Percentiles rank a stretch among this genome's conserved stretches.
Conservation (phyloP, 2,888 invertebrate genomes). For the Drosophila recens region DNA sequence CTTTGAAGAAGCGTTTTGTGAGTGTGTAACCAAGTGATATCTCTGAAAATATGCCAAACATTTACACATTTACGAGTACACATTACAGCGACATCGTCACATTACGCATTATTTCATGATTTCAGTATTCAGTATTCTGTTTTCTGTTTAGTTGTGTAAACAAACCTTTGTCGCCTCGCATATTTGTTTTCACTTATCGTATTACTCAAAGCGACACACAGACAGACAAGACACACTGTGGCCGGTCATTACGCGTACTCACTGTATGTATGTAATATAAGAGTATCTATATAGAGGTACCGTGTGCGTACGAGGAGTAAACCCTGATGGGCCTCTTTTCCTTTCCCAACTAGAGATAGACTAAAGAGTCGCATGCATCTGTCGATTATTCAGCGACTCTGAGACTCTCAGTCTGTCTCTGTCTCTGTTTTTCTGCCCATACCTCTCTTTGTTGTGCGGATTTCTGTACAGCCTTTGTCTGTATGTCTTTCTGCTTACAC, state of each 20-base stretch:
- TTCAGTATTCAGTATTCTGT: constrained; percentile 11
- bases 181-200: constrained; percentile 79
- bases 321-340: constrained; percentile 28
- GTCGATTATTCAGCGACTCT: constrained; percentile 53
- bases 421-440: constrained; percentile 15
- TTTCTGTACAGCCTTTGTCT: constrained; percentile 52
- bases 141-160: constrained; percentile 71
- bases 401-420: constrained; percentile 17
- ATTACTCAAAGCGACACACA: constrained; percentile 45
- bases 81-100: constrained; percentile 20
- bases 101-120: constrained; percentile 58
- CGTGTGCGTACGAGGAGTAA: constrained; percentile 25
- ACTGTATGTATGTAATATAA: background rate
- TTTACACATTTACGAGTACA: constrained; percentile 10
- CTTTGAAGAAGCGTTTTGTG: constrained; percentile 12
- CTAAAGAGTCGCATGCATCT: constrained; percentile 56
- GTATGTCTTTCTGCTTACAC: constrained; percentile 33
- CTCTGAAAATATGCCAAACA: constrained; percentile 54
- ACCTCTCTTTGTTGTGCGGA: constrained; percentile 27
- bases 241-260: constrained; percentile 48
- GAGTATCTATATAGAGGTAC: constrained; percentile 2
- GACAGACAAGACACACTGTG: constrained; percentile 7
- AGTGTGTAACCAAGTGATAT: constrained; percentile 23
- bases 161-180: constrained; percentile 64
- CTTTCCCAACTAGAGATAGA: background rate